Evolutionary conservation across 2,888 invertebrate species (phyloP), one percentile per base, ranked within the genome.

Genomic region (Pammene aurita): DNA sequence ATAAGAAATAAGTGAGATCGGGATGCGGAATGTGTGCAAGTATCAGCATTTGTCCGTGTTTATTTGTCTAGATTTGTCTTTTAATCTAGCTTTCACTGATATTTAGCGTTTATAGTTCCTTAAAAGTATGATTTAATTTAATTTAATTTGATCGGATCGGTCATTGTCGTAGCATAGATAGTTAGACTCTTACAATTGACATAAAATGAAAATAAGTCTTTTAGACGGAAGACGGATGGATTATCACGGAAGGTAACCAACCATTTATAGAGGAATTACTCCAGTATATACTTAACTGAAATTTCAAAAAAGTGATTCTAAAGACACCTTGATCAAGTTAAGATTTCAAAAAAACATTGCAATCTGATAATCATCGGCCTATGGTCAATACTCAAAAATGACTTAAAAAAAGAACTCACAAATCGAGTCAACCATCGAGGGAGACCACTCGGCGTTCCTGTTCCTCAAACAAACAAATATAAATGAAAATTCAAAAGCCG

Each of bases 401-500:
- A 58, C 1, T 4, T 26, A 26, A 18, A 58, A 44, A 50, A 10
- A 63, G 26, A 64, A 68, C 58, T 64, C 68, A 35, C 68, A 58
- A 68, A 58, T 68, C 68, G 63, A 63, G 52, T 50, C 56, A 74
- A 76, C 76, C 80, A 74, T n/a, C n/a, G n/a, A n/a, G 68, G 75
- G 77, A 74, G 79, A 78, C 80, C 82, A 77, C 75, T 73, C 78
- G 71, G 72, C 77, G 75, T 77, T 76, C 82, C 82, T 87, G 88
- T 90, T 89, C 89, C 88, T 86, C 88, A 90, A 89, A 90, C 89
- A 91, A 92, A 90, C 90, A 85, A 89, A 89, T 91, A 90, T 88
- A 91, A 91, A 92, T 91, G 89, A 92, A 91, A 91, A 92, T 90
- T 92, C 90, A 90, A 88, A 90, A 89, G 85, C 87, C 89, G 82